Evolutionary conservation across 2,113 vertebrate genomes (phyloP).

Genomic region (Sylvietta virens): DNA sequence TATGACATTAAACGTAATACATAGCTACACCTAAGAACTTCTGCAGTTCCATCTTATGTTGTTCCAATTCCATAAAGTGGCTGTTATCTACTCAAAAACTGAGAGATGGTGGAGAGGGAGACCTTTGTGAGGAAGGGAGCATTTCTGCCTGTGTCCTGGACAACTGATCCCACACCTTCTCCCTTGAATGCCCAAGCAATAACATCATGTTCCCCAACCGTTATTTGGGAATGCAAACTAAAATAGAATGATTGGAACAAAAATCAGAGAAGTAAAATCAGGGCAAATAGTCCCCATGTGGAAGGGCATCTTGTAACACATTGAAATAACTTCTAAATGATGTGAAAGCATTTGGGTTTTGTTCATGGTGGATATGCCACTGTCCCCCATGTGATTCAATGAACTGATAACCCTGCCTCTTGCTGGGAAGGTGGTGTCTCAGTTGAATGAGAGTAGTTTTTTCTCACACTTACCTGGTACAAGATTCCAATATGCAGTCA

Average conservation of each 20-base stretch:
- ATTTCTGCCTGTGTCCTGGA: not conserved
- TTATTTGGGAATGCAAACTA: not conserved
- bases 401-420: not conserved
- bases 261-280: not conserved
- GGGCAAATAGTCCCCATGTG: not conserved
- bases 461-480: not conserved
- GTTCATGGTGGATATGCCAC: not conserved
- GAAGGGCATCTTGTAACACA: not conserved
- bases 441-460: not conserved
- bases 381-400: not conserved
- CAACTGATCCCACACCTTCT: not conserved
- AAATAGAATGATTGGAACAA: not conserved
- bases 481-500: not conserved
- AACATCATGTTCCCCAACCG: rapidly evolving
- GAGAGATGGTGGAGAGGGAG: not conserved
- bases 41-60: not conserved
- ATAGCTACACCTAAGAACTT: not conserved
- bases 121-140: not conserved
- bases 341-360: not conserved
- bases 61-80: not conserved
- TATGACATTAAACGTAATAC: not conserved
- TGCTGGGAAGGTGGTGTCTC: not conserved
- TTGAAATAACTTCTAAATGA: not conserved
- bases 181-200: not conserved
- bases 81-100: not conserved